Evolutionary conservation across 2,888 invertebrate genomes (phyloP).

Genomic region (Acanthopleura granulata): DNA sequence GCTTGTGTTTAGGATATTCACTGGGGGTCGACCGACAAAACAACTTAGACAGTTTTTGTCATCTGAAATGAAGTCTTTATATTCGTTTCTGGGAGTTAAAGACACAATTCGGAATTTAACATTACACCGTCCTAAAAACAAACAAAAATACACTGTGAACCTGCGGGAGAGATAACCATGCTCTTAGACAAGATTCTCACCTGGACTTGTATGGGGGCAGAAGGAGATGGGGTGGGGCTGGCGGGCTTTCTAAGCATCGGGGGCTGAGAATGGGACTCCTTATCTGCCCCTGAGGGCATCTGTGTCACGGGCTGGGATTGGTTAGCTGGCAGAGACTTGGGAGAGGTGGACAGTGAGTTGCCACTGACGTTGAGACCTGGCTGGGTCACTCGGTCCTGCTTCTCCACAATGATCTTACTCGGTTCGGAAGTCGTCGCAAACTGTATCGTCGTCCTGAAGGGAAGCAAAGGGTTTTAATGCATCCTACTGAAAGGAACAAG

Average conservation of each 20-base stretch:
- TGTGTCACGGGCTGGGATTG: not conserved
- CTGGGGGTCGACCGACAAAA: no score
- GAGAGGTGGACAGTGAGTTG: conserved; percentile 35
- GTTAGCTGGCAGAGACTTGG: conserved; percentile 31
- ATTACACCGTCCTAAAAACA: no score
- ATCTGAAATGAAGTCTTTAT: no score
- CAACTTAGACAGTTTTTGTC: no score
- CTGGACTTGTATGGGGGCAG: not conserved
- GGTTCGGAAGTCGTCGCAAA: conserved; percentile 85
- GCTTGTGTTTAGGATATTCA: no score
- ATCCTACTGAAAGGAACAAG: no score
- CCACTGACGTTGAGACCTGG: conserved; percentile 32
- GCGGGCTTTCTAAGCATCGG: not conserved
- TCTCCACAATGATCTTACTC: conserved; percentile 85
- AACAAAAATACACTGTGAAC: no score
- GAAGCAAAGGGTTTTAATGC: no score
- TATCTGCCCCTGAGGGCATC: not conserved
- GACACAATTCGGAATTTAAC: no score
- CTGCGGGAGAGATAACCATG: no score
- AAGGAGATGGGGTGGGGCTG: not conserved
- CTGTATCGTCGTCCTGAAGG: not conserved
- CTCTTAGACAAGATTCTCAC: not conserved
- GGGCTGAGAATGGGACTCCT: conserved; percentile 3
- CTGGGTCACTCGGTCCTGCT: conserved; percentile 72
- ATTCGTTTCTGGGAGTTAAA: no score